Evolutionary conservation across 2,888 invertebrate species (phyloP), one percentile per base, ranked within the genome.

Genomic region (Trissolcus brochymenae): DNA sequence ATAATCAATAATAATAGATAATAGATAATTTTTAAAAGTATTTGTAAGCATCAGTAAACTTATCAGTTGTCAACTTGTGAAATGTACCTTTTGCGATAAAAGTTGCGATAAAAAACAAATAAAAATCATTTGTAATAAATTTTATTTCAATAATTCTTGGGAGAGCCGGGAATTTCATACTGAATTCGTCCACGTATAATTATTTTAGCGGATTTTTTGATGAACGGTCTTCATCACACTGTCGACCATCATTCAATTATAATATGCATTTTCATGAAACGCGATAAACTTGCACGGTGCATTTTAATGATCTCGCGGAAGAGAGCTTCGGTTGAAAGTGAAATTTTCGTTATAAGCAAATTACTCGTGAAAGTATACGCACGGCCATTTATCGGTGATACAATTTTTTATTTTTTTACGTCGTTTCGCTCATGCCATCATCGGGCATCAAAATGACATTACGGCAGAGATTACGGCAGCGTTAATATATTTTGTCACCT

Each of bases 301-400:
- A 14, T 17, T 57, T 57, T 40, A 66, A 57, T 57, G 17, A 57
- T 57, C 41, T 41, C 35, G 21, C 16, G 19, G 40, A 29, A 41
- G 60, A 56, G 46, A 65, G 40, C 40, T 19, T 11, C 35, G 35
- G 43, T 49, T 25, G 55, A 59, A 54, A 65, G 66, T 73, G 54
- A 66, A 73, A 73, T 64, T 71, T 61, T 51, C 56, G 35, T 35
- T 11, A 35, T 60, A 55, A 66, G 59, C 29, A 43, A 73, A 65
- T 60, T 60, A 49, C 50, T 25, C 17, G 50, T 53, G 35, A 73
- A 73, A 61, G 65, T 19, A 50, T 41, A 25, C 46, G 46, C n/a
- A 19, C 54, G 40, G 17, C 35, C 35, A 35, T 66, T 66, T 60
- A 60, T 59, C 49, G 50, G 49, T 19, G n/a, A 13, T 46, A 40